phyloP scores from a whole-genome alignment of 2,888 invertebrate genomes.

The Cerastoderma edule region DNA sequence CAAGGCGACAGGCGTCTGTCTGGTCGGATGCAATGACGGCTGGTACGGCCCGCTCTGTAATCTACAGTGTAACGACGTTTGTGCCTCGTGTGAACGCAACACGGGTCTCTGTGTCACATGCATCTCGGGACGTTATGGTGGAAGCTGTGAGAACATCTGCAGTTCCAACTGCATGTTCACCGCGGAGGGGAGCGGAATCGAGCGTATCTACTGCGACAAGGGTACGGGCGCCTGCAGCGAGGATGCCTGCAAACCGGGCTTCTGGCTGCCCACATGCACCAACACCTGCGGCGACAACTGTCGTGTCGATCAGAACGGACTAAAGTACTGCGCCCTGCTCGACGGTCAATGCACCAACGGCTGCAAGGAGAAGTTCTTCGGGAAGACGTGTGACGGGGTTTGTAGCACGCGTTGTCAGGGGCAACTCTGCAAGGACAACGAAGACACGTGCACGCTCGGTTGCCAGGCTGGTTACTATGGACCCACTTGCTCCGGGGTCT shows the following conservation, averaged over 20 bases:
- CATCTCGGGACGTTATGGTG: conserved; percentile 34
- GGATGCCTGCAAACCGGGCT: conserved; percentile 35
- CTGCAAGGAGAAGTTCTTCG: conserved; percentile 41
- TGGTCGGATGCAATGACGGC: conserved; percentile 40
- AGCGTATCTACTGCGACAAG: conserved; percentile 33
- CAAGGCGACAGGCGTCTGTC: conserved; percentile 32
- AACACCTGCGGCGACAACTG: conserved; percentile 39
- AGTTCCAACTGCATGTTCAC: conserved; percentile 41
- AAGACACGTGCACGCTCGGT: conserved; percentile 30
- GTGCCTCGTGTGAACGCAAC: conserved; percentile 33
- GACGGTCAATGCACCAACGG: conserved; percentile 40
- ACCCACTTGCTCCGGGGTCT: conserved; percentile 27
- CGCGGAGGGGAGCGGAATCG: background rate
- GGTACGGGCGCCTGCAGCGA: conserved; percentile 30
- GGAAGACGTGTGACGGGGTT: conserved; percentile 23
- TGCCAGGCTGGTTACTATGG: conserved; percentile 50
- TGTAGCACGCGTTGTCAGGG: conserved; percentile 48
- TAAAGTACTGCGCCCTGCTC: conserved; percentile 20
- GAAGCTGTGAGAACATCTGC: conserved; percentile 31
- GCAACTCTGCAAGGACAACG: conserved; percentile 30
- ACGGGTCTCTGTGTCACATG: conserved; percentile 42
- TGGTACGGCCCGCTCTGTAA: conserved; percentile 34
- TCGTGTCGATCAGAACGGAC: conserved; percentile 14
- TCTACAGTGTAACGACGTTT: conserved; percentile 21
- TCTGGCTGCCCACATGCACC: conserved; percentile 37